These are phyloP conservation scores for Alaudala cheleensis DNA, from an alignment of 2,113 vertebrate genomes.

Conservation along the genomic window DNA sequence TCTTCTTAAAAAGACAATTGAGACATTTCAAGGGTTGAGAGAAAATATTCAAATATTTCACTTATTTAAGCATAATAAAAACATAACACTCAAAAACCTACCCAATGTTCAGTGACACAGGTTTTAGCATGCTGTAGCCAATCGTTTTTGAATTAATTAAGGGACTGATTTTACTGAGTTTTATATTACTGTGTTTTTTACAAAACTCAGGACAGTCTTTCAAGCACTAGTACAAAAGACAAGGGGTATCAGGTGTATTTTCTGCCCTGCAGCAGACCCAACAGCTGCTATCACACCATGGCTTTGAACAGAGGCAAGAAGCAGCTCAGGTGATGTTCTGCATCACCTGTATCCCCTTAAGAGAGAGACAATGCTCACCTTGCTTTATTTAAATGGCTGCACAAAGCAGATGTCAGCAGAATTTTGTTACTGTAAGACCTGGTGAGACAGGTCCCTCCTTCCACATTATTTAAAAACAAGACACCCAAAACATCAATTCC, in stretches of 20 bases:
- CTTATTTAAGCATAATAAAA: not conserved
- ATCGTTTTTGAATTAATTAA: not conserved
- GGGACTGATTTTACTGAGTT: not conserved
- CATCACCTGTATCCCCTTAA: not conserved
- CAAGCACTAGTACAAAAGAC: not conserved
- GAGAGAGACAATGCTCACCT: not conserved
- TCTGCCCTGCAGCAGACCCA: not conserved
- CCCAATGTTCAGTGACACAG: not conserved
- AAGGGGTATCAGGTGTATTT: fast-evolving
- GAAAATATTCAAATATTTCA: constrained; percentile 11
- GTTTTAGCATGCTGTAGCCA: not conserved
- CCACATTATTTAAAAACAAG: not conserved
- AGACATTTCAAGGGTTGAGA: not conserved
- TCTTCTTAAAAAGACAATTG: not conserved
- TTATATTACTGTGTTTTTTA: not conserved
- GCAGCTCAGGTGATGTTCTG: not conserved
- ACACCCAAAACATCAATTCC: not conserved
- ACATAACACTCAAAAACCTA: not conserved
- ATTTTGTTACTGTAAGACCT: not conserved
- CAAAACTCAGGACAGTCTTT: not conserved
- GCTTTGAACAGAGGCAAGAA: not conserved
- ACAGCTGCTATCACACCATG: not conserved
- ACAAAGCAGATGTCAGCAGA: not conserved
- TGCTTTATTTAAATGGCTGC: not conserved
- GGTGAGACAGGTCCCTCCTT: not conserved